A percentile compares a stretch with the other conserved stretches of the same genome.
Evolutionary conservation across 2,113 vertebrate genomes (phyloP).

Genomic region (Pimephales promelas): DNA sequence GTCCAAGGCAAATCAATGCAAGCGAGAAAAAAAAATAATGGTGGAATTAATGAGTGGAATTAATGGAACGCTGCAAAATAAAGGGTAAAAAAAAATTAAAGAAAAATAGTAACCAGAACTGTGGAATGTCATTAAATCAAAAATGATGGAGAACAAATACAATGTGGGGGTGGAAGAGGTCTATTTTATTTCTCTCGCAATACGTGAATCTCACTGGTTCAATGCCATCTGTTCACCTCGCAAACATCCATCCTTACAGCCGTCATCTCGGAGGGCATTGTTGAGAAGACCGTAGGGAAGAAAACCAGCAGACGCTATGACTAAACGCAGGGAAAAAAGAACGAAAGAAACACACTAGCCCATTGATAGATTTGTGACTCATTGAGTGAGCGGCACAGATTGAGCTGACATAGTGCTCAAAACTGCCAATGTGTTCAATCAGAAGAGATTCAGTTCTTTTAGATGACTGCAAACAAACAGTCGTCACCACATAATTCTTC

Average conservation of each 20-base stretch:
- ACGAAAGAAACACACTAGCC: slow-evolving; percentile 28
- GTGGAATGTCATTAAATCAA: neutral
- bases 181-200: neutral
- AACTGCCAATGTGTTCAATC: slow-evolving; percentile 32
- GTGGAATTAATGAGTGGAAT: neutral
- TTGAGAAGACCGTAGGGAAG: slow-evolving; percentile 34
- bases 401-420: slow-evolving; percentile 30
- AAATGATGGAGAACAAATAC: neutral
- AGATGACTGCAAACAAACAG: neutral
- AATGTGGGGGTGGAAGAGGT: neutral
- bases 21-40: neutral
- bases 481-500: neutral
- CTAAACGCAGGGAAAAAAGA: slow-evolving; percentile 33
- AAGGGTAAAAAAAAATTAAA: neutral
- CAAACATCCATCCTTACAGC: slow-evolving; percentile 39
- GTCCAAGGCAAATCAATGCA: slow-evolving; percentile 7
- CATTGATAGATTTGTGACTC: slow-evolving; percentile 53
- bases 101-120: neutral
- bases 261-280: slow-evolving; percentile 40
- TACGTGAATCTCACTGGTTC: slow-evolving; percentile 27
- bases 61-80: neutral
- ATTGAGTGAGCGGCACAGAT: slow-evolving; percentile 44
- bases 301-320: slow-evolving; percentile 50
- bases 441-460: slow-evolving; percentile 25
- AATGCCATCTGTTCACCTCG: slow-evolving; percentile 44